phyloP scores from a whole-genome alignment of 2,888 invertebrate genomes.

The Vandiemenella viatica region DNA sequence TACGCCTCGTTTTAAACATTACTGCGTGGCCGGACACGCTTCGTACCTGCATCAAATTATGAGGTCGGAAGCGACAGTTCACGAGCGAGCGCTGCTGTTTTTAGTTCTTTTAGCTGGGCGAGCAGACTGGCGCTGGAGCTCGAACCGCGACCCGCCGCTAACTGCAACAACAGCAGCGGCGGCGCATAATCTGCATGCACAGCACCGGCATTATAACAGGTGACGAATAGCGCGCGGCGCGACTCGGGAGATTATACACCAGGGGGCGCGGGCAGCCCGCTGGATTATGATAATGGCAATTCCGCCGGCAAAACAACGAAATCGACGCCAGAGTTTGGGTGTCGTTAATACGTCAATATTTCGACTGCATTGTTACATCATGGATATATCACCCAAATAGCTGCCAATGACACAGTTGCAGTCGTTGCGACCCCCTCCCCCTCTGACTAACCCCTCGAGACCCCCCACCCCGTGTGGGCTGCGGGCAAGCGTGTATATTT shows the following conservation, averaged over 20 bases:
- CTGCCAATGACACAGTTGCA: constrained; percentile 16
- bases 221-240: constrained; percentile 9
- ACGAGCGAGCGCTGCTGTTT: too few relatives aligned
- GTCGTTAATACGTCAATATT: constrained; percentile 17
- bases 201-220: constrained; percentile 7
- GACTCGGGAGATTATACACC: constrained; percentile 8
- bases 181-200: constrained; percentile 2
- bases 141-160: too few relatives aligned
- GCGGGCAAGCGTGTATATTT: constrained; percentile 17
- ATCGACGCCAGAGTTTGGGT: constrained; percentile 7
- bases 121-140: too few relatives aligned
- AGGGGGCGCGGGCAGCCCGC: constrained; percentile 1
- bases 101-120: too few relatives aligned
- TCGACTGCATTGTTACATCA: constrained; percentile 14
- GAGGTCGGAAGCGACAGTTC: too few relatives aligned
- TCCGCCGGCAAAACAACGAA: constrained; percentile 10
- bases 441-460: too few relatives aligned
- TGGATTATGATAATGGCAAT: constrained; percentile 15
- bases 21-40: too few relatives aligned
- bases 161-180: too few relatives aligned
- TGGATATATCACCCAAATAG: constrained; percentile 14
- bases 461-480: constrained; percentile 5
- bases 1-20: too few relatives aligned
- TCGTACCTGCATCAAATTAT: too few relatives aligned
- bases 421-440: constrained; percentile 3